Percentiles rank a stretch among this genome's conserved stretches.
Conservation (phyloP, 2,888 invertebrate species). For the Cynaeus angustus region DNA sequence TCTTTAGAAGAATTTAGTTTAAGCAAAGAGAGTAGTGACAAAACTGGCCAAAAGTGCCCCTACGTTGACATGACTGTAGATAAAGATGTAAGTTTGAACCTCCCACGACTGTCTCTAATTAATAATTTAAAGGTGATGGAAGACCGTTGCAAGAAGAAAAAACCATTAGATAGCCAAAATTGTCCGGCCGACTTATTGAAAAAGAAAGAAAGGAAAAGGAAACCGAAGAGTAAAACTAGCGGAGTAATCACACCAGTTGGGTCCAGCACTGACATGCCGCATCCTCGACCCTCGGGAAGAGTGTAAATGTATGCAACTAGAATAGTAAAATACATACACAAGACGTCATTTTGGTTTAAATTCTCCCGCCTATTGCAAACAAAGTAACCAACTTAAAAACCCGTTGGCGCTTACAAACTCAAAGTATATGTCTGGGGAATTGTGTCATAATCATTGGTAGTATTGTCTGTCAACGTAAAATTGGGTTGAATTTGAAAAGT, state of each 20-base stretch:
- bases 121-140: conserved; percentile 24
- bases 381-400: too few species aligned
- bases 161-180: conserved; percentile 6
- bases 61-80: conserved; percentile 46
- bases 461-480: too few species aligned
- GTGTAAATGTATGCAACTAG: conserved; percentile 10
- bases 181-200: conserved; percentile 67
- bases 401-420: too few species aligned
- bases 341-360: not conserved
- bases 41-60: conserved; percentile 51
- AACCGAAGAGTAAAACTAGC: conserved; percentile 46
- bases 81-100: conserved; percentile 33
- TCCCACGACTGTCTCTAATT: not conserved
- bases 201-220: conserved; percentile 56
- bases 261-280: conserved; percentile 23
- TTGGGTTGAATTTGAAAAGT: too few species aligned
- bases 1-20: conserved; percentile 12
- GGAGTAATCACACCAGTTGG: conserved; percentile 24
- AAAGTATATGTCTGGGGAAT: too few species aligned
- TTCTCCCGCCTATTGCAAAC: too few species aligned
- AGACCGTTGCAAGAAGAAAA: conserved; percentile 62
- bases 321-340: not conserved
- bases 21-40: conserved; percentile 22
- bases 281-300: not conserved
- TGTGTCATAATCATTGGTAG: too few species aligned